Conservation (phyloP, 1,140 invertebrate species). For the Nebria ingens region DNA sequence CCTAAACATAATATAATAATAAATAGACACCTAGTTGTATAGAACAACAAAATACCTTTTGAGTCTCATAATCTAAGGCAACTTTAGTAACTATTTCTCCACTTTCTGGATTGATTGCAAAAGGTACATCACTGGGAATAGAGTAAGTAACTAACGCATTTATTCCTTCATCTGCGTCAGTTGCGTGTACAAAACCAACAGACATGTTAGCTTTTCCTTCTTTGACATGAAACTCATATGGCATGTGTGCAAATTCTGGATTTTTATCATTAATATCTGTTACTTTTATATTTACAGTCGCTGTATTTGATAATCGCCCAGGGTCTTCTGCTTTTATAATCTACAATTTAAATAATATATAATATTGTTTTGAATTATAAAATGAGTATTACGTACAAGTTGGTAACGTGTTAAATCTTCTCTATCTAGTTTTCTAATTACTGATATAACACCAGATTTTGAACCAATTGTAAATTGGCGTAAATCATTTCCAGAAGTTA, state of each 20-base stretch:
- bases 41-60: slow-evolving; percentile 45
- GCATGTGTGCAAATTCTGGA: slow-evolving; percentile 65
- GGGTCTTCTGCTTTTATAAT: slow-evolving; percentile 76
- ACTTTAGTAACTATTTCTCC: slow-evolving; percentile 67
- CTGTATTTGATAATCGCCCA: slow-evolving; percentile 67
- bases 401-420: slow-evolving; percentile 79
- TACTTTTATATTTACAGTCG: slow-evolving; percentile 77
- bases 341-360: slow-evolving; percentile 34
- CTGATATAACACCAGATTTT: slow-evolving; percentile 68
- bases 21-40: neutral
- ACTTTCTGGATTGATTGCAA: slow-evolving; percentile 63
- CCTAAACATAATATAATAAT: slow-evolving; percentile 26
- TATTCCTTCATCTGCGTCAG: slow-evolving; percentile 67
- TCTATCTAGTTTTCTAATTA: slow-evolving; percentile 72
- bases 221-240: slow-evolving; percentile 71
- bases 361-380: slow-evolving; percentile 13
- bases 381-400: slow-evolving; percentile 44
- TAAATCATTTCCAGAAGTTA: slow-evolving; percentile 75
- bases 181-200: slow-evolving; percentile 71
- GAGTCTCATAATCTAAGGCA: slow-evolving; percentile 73
- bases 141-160: slow-evolving; percentile 56
- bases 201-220: slow-evolving; percentile 60
- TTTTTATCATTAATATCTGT: slow-evolving; percentile 87
- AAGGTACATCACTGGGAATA: slow-evolving; percentile 65
- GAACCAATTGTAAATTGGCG: slow-evolving; percentile 75